phyloP scores from a whole-genome alignment of 2,797 vertebrate species.

The Crenichthys baileyi region DNA sequence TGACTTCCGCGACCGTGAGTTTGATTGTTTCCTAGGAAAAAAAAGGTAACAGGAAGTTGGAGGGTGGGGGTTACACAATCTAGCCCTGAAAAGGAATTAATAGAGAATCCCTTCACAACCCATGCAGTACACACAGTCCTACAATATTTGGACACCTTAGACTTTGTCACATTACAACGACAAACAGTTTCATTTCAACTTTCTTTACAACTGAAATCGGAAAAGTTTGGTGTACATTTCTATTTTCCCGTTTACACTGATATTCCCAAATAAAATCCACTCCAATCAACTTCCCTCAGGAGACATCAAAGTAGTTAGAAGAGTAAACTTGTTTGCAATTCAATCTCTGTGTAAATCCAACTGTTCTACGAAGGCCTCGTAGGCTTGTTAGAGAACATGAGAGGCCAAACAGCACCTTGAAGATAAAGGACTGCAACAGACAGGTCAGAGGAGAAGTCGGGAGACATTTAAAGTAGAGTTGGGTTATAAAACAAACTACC shows the following conservation, averaged over 20 bases:
- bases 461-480: background rate
- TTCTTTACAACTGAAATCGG: background rate
- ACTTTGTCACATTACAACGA: background rate
- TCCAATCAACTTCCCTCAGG: background rate
- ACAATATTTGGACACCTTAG: background rate
- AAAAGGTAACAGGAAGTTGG: slow-evolving; percentile 69
- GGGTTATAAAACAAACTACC: background rate
- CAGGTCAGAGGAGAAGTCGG: background rate
- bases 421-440: background rate
- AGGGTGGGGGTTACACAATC: slow-evolving; percentile 6
- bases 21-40: slow-evolving; percentile 79
- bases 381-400: background rate
- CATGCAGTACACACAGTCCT: background rate
- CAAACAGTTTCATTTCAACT: too few relatives aligned
- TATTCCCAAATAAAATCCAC: background rate
- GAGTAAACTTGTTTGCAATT: background rate
- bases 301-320: background rate
- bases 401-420: background rate
- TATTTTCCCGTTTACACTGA: background rate
- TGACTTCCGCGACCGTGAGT: slow-evolving; percentile 76
- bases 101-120: slow-evolving; percentile 26
- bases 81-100: slow-evolving; percentile 37
- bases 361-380: background rate
- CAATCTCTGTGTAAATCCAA: background rate
- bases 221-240: background rate